Evolutionary conservation across 2,113 vertebrate species (phyloP).

Genomic region (Zingel zingel): DNA sequence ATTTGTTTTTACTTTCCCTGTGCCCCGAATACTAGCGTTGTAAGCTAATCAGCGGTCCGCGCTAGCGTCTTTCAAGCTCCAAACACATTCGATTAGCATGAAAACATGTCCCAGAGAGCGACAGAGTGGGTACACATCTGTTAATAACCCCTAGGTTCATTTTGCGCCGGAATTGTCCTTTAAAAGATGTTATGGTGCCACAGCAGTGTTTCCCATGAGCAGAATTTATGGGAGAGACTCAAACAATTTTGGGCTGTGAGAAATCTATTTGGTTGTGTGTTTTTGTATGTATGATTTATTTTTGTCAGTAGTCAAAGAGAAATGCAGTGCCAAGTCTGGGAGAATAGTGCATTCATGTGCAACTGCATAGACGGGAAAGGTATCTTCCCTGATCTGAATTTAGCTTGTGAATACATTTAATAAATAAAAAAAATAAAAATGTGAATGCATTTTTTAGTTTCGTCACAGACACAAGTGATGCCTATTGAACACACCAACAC

Average conservation of each 20-base stretch:
- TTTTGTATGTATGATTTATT: constrained; percentile 16
- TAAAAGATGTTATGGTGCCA: constrained; percentile 9
- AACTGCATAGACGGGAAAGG: constrained; percentile 6
- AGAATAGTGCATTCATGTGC: constrained; percentile 31
- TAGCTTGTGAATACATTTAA: background rate
- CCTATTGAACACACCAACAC: background rate
- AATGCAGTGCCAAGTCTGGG: constrained; percentile 12
- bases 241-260: too few relatives aligned
- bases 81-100: too few relatives aligned
- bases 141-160: too few relatives aligned
- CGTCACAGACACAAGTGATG: background rate
- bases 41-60: too few relatives aligned
- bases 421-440: too few relatives aligned
- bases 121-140: too few relatives aligned
- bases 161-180: background rate
- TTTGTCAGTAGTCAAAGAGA: background rate
- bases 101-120: too few relatives aligned
- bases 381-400: constrained; percentile 6
- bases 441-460: background rate
- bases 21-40: too few relatives aligned
- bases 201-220: background rate
- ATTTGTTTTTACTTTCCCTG: too few relatives aligned
- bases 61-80: too few relatives aligned
- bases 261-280: too few relatives aligned
- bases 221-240: background rate